A percentile compares a stretch with the other conserved stretches of the same genome.
phyloP scores from a whole-genome alignment of 2,797 vertebrate species.

The Alfaro cultratus region DNA sequence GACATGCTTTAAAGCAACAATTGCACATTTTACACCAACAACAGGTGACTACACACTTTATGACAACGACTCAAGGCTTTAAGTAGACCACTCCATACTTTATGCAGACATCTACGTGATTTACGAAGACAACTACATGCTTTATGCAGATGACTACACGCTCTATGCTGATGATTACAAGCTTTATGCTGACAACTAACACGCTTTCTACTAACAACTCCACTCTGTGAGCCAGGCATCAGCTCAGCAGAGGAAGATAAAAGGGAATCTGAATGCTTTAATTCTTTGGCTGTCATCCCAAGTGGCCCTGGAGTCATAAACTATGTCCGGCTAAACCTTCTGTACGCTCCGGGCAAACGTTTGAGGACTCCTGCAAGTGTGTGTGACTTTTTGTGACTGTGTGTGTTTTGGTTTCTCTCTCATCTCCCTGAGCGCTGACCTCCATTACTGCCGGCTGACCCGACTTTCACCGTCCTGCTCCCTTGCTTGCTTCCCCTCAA shows the following conservation, averaged over 20 bases:
- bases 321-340: slow-evolving; percentile 63
- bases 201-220: background rate
- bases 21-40: background rate
- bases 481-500: slow-evolving; percentile 45
- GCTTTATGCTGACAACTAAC: background rate
- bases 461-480: slow-evolving; percentile 45
- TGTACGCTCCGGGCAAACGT: slow-evolving; percentile 45
- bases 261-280: slow-evolving; percentile 30
- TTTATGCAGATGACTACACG: background rate
- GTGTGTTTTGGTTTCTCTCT: slow-evolving; percentile 52
- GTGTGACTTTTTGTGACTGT: slow-evolving; percentile 4
- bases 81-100: background rate
- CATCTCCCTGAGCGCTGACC: slow-evolving; percentile 70
- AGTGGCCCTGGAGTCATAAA: slow-evolving; percentile 54
- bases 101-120: background rate
- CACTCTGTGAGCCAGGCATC: slow-evolving; percentile 9
- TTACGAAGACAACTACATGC: background rate
- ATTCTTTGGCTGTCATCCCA: slow-evolving; percentile 48
- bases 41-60: background rate
- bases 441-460: slow-evolving; percentile 74
- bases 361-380: slow-evolving; percentile 16
- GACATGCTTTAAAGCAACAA: background rate
- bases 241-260: slow-evolving; percentile 25
- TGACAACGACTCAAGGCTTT: background rate
- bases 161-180: background rate